A percentile compares a stretch with the other conserved stretches of the same genome.
Conservation (phyloP, 2,113 vertebrate species). For the Osmerus mordax region DNA sequence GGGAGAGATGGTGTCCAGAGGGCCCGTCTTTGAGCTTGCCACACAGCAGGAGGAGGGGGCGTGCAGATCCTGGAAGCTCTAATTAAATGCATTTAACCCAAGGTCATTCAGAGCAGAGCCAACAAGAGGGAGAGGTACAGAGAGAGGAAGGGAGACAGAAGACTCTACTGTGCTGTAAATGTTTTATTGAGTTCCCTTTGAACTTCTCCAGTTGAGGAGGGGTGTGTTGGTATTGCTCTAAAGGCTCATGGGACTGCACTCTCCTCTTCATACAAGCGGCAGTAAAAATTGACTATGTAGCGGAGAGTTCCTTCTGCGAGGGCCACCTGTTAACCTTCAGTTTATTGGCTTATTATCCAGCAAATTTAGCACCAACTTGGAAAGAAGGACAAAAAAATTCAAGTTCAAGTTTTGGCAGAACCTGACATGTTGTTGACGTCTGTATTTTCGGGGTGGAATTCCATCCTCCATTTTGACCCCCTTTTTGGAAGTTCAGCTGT, state of each 20-base stretch:
- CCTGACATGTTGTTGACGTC: background rate
- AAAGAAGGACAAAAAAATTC: background rate
- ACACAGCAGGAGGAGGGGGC: slow-evolving; percentile 31
- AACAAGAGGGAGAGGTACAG: slow-evolving; percentile 29
- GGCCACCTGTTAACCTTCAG: background rate
- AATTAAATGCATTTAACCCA: slow-evolving; percentile 72
- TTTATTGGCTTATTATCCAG: background rate
- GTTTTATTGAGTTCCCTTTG: slow-evolving; percentile 69
- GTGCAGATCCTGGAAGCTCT: slow-evolving; percentile 52
- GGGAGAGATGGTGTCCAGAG: slow-evolving; percentile 12
- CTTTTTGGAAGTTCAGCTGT: background rate
- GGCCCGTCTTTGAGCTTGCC: slow-evolving; percentile 43
- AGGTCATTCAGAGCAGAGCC: slow-evolving; percentile 43
- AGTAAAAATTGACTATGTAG: slow-evolving; percentile 48
- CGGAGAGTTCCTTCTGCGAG: slow-evolving; percentile 2
- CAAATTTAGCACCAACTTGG: background rate
- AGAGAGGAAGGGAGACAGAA: slow-evolving; percentile 16
- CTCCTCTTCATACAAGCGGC: slow-evolving; percentile 46
- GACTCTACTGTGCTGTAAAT: slow-evolving; percentile 61
- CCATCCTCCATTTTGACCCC: background rate
- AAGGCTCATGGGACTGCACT: slow-evolving; percentile 25
- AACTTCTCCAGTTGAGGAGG: slow-evolving; percentile 35
- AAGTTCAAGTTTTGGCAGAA: background rate
- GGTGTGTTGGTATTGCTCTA: background rate
- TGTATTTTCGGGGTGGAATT: background rate